These are phyloP conservation scores for Anhinga anhinga DNA, from an alignment of 2,113 vertebrate species.

Conservation along the genomic window DNA sequence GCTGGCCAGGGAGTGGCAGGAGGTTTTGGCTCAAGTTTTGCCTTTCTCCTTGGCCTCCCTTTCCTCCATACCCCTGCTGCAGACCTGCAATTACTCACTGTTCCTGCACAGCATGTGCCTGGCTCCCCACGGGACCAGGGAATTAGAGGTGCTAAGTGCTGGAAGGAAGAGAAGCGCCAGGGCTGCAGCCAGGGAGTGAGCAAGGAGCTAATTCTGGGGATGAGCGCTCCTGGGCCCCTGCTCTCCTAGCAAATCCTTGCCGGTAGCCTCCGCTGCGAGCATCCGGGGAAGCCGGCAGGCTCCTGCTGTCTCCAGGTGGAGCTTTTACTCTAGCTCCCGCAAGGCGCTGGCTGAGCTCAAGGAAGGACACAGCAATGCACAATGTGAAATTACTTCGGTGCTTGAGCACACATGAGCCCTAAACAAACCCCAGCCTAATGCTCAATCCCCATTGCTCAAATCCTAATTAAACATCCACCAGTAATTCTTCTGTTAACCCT, in stretches of 20 bases:
- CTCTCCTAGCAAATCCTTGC: neutral
- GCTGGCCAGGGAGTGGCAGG: neutral
- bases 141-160: neutral
- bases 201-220: neutral
- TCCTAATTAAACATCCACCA: constrained; percentile 53
- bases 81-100: neutral
- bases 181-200: neutral
- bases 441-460: constrained; percentile 31
- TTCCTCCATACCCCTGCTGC: neutral
- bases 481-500: constrained; percentile 48
- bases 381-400: neutral
- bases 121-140: fast-evolving
- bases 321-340: constrained; percentile 67
- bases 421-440: constrained; percentile 30
- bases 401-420: constrained; percentile 37
- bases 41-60: neutral
- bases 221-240: neutral
- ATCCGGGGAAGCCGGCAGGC: neutral
- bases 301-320: constrained; percentile 63
- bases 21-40: neutral
- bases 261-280: fast-evolving
- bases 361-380: neutral
- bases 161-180: neutral
- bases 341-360: neutral
- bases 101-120: fast-evolving